Evolutionary conservation across 2,888 invertebrate species (phyloP).

Genomic region (Choreutis nemorana): DNA sequence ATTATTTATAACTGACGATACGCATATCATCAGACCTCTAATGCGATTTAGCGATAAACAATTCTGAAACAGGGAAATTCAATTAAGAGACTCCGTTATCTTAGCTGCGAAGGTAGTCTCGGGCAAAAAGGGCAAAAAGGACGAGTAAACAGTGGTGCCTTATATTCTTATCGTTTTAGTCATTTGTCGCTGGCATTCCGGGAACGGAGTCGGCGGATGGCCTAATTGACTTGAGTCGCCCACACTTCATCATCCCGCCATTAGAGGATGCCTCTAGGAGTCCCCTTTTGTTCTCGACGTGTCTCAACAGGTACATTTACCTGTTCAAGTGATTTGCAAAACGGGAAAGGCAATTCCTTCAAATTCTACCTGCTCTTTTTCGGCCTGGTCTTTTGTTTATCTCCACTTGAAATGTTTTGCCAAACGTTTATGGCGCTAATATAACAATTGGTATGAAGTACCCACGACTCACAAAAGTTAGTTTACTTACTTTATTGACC

Average conservation of each 20-base stretch:
- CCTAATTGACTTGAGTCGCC: conserved; percentile 63
- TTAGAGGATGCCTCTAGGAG: conserved; percentile 53
- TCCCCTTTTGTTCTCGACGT: conserved; percentile 53
- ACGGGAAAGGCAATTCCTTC: conserved; percentile 27
- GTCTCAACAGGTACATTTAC: conserved; percentile 48
- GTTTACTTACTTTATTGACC: too few relatives aligned
- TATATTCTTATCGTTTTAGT: conserved; percentile 48
- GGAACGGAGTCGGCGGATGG: conserved; percentile 62
- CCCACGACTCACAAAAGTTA: too few relatives aligned
- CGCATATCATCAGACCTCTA: conserved; percentile 30
- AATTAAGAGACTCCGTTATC: conserved; percentile 58
- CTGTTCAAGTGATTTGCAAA: conserved; percentile 41
- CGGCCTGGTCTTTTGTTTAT: conserved; percentile 11
- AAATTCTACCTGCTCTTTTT: conserved; percentile 34
- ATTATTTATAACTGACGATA: conserved; percentile 34
- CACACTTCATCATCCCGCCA: conserved; percentile 55
- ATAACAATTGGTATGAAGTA: too few relatives aligned
- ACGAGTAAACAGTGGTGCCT: conserved; percentile 32
- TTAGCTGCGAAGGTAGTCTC: conserved; percentile 27
- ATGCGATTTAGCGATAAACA: conserved; percentile 51
- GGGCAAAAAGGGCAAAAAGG: conserved; percentile 36
- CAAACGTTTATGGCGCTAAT: too few relatives aligned
- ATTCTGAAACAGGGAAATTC: conserved; percentile 50
- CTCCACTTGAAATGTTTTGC: conserved; percentile 34
- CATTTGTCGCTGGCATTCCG: conserved; percentile 61